phyloP scores from a whole-genome alignment of 1,140 invertebrate genomes.

The Artemia franciscana region DNA sequence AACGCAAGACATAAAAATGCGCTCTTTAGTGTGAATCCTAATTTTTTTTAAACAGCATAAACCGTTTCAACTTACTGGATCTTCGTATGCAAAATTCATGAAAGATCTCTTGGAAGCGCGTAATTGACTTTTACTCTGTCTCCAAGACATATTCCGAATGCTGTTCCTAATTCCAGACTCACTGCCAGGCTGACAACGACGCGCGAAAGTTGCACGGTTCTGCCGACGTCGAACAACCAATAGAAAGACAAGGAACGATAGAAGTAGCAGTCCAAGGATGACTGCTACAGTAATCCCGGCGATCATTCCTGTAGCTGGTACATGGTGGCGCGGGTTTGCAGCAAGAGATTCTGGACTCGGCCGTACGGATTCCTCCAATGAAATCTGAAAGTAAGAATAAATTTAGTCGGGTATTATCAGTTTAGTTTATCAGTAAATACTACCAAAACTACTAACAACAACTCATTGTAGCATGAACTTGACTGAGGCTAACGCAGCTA shows the following conservation, averaged over 20 bases:
- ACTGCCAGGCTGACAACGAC: slow-evolving; percentile 60
- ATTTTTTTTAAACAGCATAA: no score
- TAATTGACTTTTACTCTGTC: slow-evolving; percentile 27
- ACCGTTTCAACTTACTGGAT: slow-evolving; percentile 50
- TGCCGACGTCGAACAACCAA: slow-evolving; percentile 44
- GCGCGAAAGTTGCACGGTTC: slow-evolving; percentile 40
- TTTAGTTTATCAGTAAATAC: no score
- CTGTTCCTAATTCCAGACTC: slow-evolving; percentile 71
- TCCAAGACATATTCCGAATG: slow-evolving; percentile 22
- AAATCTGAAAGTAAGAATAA: no score
- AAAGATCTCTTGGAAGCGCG: slow-evolving; percentile 60
- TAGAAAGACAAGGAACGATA: slow-evolving; percentile 19
- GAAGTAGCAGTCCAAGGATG: neutral
- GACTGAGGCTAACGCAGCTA: no score
- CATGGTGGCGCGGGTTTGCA: neutral
- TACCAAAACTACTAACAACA: no score
- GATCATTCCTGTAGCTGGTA: neutral
- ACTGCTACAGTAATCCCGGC: neutral
- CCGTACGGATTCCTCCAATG: neutral
- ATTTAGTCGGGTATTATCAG: no score
- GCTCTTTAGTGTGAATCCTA: no score
- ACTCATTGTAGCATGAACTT: no score
- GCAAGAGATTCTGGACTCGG: neutral
- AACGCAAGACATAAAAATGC: no score
- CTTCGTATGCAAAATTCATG: slow-evolving; percentile 73